Conservation (phyloP, 1,140 invertebrate genomes). For the Drosophila carrolli region DNA sequence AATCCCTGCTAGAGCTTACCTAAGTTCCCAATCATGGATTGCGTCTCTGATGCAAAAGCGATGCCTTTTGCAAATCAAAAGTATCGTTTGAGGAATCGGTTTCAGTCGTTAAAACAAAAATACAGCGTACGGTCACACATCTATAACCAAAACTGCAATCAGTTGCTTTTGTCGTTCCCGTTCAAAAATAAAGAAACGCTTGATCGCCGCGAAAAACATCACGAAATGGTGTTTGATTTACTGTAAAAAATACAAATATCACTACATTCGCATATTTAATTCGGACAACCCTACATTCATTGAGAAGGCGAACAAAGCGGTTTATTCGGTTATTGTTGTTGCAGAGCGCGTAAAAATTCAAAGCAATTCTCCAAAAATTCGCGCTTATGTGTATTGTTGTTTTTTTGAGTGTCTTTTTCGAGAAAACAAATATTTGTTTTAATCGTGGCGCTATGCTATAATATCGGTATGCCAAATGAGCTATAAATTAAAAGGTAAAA, state of each 20-base stretch:
- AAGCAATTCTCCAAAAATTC: slow-evolving; percentile 16
- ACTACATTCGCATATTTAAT: not conserved
- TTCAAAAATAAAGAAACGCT: not conserved
- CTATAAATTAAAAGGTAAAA: slow-evolving; percentile 52
- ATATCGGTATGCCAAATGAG: slow-evolving; percentile 13
- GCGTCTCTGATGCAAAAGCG: too few species aligned
- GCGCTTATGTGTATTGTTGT: not conserved
- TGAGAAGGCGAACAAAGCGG: slow-evolving; percentile 57
- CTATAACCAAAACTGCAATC: too few species aligned
- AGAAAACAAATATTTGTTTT: not conserved
- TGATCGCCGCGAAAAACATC: not conserved
- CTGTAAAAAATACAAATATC: not conserved
- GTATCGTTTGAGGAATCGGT: too few species aligned
- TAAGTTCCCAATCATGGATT: too few species aligned
- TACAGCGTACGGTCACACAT: too few species aligned
- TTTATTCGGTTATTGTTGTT: slow-evolving; percentile 25
- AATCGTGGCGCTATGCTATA: slow-evolving; percentile 1
- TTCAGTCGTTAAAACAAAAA: too few species aligned
- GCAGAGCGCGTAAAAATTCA: slow-evolving; percentile 54
- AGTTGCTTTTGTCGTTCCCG: not conserved
- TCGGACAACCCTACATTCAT: slow-evolving; percentile 21
- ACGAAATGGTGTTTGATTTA: not conserved
- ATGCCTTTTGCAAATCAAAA: too few species aligned
- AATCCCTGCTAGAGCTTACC: too few species aligned
- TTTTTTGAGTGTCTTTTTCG: slow-evolving; percentile 15